These are phyloP conservation scores for Synanceia verrucosa DNA, from an alignment of 2,797 vertebrate genomes.

Conservation along the genomic window DNA sequence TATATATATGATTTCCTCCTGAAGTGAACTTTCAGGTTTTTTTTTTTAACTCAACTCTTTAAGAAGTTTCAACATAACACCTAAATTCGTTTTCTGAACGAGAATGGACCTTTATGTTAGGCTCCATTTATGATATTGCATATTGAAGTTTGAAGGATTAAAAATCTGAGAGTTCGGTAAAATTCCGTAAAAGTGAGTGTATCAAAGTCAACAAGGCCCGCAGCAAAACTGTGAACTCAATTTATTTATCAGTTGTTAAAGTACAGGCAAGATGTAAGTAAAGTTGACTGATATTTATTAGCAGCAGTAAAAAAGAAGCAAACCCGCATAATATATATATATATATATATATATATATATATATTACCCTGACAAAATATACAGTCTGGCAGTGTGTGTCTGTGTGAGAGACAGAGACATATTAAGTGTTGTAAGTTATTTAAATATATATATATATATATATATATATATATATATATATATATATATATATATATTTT, in stretches of 20 bases:
- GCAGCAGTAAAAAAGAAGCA: too few relatives aligned
- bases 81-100: neutral
- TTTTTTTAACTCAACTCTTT: neutral
- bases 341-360: too few relatives aligned
- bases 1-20: neutral
- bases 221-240: neutral
- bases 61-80: neutral
- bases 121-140: neutral
- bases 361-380: too few relatives aligned
- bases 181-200: neutral
- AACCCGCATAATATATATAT: too few relatives aligned
- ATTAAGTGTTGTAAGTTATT: neutral
- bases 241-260: too few relatives aligned
- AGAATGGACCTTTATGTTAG: neutral
- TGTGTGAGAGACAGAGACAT: neutral
- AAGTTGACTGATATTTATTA: neutral
- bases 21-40: neutral
- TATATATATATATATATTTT: too few relatives aligned
- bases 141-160: neutral
- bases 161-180: neutral
- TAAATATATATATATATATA: too few relatives aligned
- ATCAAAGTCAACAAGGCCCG: slow-evolving; percentile 12
- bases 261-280: neutral
- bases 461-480: too few relatives aligned
- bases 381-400: slow-evolving; percentile 10